Percentiles rank a stretch among this genome's conserved stretches.
Evolutionary conservation across 2,113 vertebrate species (phyloP).

Genomic region (Pluvianellus socialis): DNA sequence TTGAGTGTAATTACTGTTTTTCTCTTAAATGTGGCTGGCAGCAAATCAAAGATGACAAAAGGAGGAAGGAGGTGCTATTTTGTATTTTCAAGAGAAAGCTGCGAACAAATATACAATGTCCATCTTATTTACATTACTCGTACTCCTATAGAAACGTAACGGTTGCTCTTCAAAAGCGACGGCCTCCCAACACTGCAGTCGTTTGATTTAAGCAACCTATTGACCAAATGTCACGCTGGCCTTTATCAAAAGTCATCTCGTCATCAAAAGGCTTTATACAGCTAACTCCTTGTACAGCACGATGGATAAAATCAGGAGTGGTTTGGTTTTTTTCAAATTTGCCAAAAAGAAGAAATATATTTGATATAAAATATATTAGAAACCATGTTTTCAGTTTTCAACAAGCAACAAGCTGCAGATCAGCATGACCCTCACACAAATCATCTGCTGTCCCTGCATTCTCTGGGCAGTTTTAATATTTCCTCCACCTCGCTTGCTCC

Average conservation of each 20-base stretch:
- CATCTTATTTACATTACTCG: neutral
- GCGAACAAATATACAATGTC: neutral
- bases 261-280: neutral
- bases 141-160: neutral
- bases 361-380: neutral
- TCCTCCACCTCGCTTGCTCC: neutral
- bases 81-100: neutral
- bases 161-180: neutral
- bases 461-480: neutral
- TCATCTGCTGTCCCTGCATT: neutral
- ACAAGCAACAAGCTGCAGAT: neutral
- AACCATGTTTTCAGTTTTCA: neutral
- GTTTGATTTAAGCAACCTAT: neutral
- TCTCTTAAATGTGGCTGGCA: neutral
- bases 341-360: neutral
- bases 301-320: neutral
- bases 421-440: neutral
- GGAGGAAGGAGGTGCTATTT: neutral
- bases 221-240: neutral
- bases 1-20: neutral
- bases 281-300: neutral
- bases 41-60: neutral
- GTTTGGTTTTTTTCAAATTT: neutral
- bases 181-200: neutral
- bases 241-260: neutral